Percentiles rank a stretch among this genome's conserved stretches.
phyloP scores from a whole-genome alignment of 2,888 invertebrate species.

The Scaptodrosophila latifasciaeformis region DNA sequence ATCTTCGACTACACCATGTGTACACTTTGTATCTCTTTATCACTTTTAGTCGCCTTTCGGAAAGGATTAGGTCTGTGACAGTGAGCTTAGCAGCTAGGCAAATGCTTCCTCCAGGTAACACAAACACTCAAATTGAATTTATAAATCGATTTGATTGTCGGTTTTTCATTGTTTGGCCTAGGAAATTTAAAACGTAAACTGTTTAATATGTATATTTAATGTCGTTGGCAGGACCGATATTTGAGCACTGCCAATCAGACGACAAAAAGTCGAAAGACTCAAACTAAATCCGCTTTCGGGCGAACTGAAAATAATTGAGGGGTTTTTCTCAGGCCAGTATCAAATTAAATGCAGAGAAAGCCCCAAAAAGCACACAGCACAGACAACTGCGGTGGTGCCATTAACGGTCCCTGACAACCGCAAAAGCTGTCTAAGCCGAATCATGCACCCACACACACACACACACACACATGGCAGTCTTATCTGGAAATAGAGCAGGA shows the following conservation, averaged over 20 bases:
- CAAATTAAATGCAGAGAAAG: conserved; percentile 45
- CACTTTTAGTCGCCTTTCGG: too few species aligned
- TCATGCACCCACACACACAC: conserved; percentile 11
- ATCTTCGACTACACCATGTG: too few species aligned
- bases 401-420: conserved; percentile 49
- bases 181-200: too few species aligned
- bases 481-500: conserved; percentile 32
- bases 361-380: conserved; percentile 56
- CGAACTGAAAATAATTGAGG: conserved; percentile 24
- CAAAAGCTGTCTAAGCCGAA: conserved; percentile 58
- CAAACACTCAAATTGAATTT: too few species aligned
- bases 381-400: conserved; percentile 26
- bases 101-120: too few species aligned
- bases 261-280: background rate
- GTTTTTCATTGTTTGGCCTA: too few species aligned
- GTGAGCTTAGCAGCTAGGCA: too few species aligned
- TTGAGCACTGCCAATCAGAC: background rate
- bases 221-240: too few species aligned
- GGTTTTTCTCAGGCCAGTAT: conserved; percentile 2
- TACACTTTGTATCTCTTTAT: too few species aligned
- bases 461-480: background rate
- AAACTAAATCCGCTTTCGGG: background rate
- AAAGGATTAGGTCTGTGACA: too few species aligned
- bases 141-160: too few species aligned
- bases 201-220: too few species aligned